These are phyloP conservation scores for Sesia apiformis DNA, from an alignment of 2,888 invertebrate species.

Conservation along the genomic window DNA sequence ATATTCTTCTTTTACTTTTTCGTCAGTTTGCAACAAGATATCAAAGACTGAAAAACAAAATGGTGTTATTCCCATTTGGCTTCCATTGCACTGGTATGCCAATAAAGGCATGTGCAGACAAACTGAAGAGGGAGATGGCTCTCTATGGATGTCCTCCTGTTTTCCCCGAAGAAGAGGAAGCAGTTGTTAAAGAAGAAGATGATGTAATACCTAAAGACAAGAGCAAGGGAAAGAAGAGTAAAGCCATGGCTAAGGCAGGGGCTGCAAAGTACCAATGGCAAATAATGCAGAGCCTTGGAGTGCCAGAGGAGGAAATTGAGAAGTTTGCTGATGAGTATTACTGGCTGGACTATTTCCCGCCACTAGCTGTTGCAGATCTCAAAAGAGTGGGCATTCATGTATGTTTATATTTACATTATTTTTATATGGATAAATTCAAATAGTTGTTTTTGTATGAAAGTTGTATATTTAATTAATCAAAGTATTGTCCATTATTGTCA, in stretches of 20 bases:
- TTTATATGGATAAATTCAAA: no score
- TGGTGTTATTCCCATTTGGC: constrained; percentile 96
- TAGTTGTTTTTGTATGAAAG: no score
- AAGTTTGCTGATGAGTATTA: constrained; percentile 91
- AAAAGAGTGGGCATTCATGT: constrained; percentile 93
- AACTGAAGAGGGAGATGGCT: constrained; percentile 94
- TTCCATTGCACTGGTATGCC: constrained; percentile 99
- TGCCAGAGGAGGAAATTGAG: constrained; percentile 92
- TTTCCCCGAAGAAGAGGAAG: constrained; percentile 81
- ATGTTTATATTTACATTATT: constrained; percentile 26
- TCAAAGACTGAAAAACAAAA: constrained; percentile 92
- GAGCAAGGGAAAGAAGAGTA: constrained; percentile 93
- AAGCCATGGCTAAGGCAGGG: constrained; percentile 94
- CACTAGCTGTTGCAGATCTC: constrained; percentile 89
- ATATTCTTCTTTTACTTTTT: neutral
- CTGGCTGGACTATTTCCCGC: constrained; percentile 99
- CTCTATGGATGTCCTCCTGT: constrained; percentile 93
- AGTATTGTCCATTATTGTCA: no score
- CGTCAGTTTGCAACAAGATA: constrained; percentile 91
- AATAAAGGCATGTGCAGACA: constrained; percentile 99
- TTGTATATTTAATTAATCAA: no score
- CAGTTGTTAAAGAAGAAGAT: constrained; percentile 60
- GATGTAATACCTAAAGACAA: constrained; percentile 78
- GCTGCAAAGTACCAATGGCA: constrained; percentile 97
- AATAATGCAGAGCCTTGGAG: constrained; percentile 95